phyloP scores from a whole-genome alignment of 1,140 invertebrate genomes.

The Chironomus striatipennis region DNA sequence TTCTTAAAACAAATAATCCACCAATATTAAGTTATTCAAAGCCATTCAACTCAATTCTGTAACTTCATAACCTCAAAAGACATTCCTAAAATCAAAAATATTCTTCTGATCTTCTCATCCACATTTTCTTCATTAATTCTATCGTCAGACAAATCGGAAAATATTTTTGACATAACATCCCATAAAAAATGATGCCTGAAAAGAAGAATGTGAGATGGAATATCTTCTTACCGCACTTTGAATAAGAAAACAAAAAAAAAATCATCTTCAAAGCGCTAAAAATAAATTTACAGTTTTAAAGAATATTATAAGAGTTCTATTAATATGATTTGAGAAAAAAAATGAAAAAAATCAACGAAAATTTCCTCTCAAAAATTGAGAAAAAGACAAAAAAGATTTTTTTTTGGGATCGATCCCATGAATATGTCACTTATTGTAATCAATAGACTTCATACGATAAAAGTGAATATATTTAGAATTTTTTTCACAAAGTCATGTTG shows the following conservation, averaged over 20 bases:
- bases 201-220: background rate
- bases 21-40: too few species aligned
- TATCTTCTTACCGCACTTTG: background rate
- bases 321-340: background rate
- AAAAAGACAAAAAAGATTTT: background rate
- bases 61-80: background rate
- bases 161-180: background rate
- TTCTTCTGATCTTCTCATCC: background rate
- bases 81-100: background rate
- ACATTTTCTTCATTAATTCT: background rate
- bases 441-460: too few species aligned
- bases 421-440: too few species aligned
- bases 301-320: constrained; percentile 10
- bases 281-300: background rate
- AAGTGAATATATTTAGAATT: too few species aligned
- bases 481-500: too few species aligned
- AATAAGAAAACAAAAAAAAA: background rate
- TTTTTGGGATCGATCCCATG: background rate
- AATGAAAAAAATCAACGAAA: too few species aligned
- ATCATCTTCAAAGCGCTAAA: background rate
- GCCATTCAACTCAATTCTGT: too few species aligned
- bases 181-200: background rate
- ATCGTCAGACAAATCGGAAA: background rate
- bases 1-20: too few species aligned
- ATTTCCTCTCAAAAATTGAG: too few species aligned